phyloP scores from a whole-genome alignment of 2,113 vertebrate species.

The Mandrillus leucophaeus region DNA sequence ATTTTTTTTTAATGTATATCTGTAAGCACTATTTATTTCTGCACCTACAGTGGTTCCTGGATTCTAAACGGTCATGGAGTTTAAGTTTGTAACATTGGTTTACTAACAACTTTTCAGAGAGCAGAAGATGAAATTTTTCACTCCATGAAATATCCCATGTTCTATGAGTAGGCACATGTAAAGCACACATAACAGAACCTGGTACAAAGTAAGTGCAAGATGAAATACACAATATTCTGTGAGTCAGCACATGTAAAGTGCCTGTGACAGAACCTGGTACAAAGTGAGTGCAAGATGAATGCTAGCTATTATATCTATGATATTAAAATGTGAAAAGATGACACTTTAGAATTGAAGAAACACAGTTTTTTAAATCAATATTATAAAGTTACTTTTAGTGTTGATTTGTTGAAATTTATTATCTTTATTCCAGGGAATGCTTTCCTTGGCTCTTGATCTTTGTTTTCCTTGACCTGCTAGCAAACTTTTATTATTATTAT shows the following conservation, averaged over 20 bases:
- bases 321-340: neutral
- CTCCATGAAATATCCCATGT: neutral
- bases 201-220: neutral
- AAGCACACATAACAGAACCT: neutral
- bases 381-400: neutral
- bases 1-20: neutral
- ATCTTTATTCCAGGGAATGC: neutral
- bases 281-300: neutral
- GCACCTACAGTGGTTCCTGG: neutral
- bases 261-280: neutral
- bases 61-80: neutral
- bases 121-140: neutral
- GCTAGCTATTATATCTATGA: neutral
- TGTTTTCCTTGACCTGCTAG: neutral
- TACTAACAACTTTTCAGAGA: neutral
- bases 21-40: neutral
- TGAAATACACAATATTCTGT: neutral
- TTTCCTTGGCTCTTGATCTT: neutral
- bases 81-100: neutral
- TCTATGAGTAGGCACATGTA: neutral
- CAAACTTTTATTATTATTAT: neutral
- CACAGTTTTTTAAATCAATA: neutral
- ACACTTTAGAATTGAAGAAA: neutral
- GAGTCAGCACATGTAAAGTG: neutral
- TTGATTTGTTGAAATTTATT: neutral